A percentile compares a stretch with the other conserved stretches of the same genome.
phyloP scores from a whole-genome alignment of 2,888 invertebrate genomes.

The Callyntrura sp. region DNA sequence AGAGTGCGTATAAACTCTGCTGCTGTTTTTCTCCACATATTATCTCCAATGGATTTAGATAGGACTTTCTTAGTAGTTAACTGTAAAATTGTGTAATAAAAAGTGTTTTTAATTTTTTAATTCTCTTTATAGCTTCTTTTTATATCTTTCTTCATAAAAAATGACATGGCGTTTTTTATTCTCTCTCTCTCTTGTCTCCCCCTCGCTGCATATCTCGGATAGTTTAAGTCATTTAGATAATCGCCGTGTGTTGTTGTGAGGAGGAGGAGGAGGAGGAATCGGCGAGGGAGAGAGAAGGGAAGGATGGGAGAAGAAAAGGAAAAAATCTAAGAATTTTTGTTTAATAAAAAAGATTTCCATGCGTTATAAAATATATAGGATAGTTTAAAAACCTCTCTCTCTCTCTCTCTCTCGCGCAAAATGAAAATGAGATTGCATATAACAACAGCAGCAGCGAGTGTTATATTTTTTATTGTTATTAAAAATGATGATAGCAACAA shows the following conservation, averaged over 20 bases:
- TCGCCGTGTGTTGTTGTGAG: not conserved
- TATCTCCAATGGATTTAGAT: no score
- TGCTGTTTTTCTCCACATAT: no score
- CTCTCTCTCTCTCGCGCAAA: not conserved
- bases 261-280: not conserved
- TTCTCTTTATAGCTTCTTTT: not conserved
- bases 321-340: not conserved
- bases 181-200: no score
- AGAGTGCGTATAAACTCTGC: not conserved
- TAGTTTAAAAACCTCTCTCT: not conserved
- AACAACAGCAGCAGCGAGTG: not conserved
- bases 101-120: not conserved
- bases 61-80: not conserved
- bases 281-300: not conserved
- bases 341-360: not conserved
- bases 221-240: slow-evolving; percentile 3
- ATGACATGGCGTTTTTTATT: slow-evolving; percentile 37
- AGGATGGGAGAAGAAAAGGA: not conserved
- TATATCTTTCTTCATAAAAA: slow-evolving; percentile 47
- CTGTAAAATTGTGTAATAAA: slow-evolving; percentile 45
- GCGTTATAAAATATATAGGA: not conserved
- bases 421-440: not conserved
- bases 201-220: not conserved
- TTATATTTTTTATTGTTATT: not conserved
- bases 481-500: not conserved